Evolutionary conservation across 2,797 vertebrate genomes (phyloP).

Genomic region (Lepus townsendii): DNA sequence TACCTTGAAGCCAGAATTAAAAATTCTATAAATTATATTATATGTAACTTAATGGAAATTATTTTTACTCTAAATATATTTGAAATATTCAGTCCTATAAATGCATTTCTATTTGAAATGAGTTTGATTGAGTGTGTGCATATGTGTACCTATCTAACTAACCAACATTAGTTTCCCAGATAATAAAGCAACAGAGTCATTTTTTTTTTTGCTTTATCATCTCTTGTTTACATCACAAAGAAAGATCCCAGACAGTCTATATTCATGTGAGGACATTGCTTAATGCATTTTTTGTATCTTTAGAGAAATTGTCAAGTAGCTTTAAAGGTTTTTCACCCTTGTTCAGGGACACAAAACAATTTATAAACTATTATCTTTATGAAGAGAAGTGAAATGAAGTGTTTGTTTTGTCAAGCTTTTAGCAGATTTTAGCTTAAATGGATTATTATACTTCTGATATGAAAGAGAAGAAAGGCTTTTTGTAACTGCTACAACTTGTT

Average conservation of each 20-base stretch:
- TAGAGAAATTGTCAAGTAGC: neutral
- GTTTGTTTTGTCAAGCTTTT: constrained; percentile 18
- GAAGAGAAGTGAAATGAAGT: constrained; percentile 40
- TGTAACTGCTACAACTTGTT: neutral
- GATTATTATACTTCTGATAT: neutral
- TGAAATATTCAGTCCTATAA: neutral
- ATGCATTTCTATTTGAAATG: neutral
- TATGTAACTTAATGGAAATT: neutral
- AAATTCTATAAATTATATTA: neutral
- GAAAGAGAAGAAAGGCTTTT: constrained; percentile 7
- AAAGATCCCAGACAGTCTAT: neutral
- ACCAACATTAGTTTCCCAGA: neutral
- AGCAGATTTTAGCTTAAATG: constrained; percentile 10
- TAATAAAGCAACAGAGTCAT: neutral
- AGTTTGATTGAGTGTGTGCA: neutral
- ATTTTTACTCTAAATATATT: neutral
- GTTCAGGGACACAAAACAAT: constrained; percentile 42
- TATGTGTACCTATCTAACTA: neutral
- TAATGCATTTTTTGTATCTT: neutral
- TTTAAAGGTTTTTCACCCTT: neutral
- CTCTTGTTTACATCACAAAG: neutral
- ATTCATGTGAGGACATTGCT: neutral
- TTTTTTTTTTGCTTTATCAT: neutral
- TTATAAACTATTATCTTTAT: constrained; percentile 11
- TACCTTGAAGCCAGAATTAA: neutral